A percentile compares a stretch with the other conserved stretches of the same genome.
Conservation (phyloP, 2,113 vertebrate species). For the Vulpes lagopus region DNA sequence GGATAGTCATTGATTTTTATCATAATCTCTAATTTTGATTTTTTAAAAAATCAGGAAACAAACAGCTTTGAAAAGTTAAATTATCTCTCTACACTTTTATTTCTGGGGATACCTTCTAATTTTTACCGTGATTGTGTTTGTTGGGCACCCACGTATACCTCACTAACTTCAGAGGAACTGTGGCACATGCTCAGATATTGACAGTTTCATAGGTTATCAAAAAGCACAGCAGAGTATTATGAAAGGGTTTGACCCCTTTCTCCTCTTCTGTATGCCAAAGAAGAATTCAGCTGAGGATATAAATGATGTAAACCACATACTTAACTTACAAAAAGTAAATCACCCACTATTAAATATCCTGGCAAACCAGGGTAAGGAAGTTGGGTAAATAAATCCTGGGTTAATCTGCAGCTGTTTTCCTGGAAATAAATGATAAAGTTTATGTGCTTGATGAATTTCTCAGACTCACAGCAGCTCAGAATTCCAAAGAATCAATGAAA, state of each 20-base stretch:
- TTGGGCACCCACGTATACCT: background rate
- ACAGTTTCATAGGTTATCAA: slow-evolving; percentile 4
- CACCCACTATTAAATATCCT: slow-evolving; percentile 44
- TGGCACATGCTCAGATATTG: background rate
- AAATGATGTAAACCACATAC: background rate
- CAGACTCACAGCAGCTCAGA: background rate
- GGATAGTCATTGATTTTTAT: slow-evolving; percentile 8
- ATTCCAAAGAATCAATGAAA: background rate
- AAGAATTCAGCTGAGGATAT: slow-evolving; percentile 22
- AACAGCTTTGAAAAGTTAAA: slow-evolving; percentile 31
- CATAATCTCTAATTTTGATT: slow-evolving; percentile 6
- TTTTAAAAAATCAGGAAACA: background rate
- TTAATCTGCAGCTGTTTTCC: background rate
- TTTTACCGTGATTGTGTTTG: background rate
- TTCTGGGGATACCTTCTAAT: background rate
- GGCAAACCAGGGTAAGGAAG: background rate
- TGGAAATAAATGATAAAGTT: background rate
- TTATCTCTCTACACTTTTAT: background rate
- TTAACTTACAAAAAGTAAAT: slow-evolving; percentile 28
- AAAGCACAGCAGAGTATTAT: background rate
- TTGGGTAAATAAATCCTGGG: background rate
- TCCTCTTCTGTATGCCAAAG: background rate
- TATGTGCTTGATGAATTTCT: background rate
- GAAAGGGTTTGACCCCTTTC: background rate
- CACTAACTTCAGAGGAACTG: background rate